Conservation (phyloP, 2,888 invertebrate genomes). For the Lasioglossum lativentre region DNA sequence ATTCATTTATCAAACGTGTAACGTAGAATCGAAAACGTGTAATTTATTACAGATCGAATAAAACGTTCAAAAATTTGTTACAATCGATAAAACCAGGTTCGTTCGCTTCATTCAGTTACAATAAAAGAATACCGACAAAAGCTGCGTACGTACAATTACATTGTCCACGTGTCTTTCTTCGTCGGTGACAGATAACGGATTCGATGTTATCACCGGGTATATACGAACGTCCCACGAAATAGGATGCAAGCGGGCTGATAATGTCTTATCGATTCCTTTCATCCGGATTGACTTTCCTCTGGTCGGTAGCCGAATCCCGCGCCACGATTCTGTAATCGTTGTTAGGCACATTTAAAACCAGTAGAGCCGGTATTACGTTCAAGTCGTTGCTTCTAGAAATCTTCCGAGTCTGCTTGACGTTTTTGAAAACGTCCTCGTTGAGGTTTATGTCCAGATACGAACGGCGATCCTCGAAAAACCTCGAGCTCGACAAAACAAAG, state of each 20-base stretch:
- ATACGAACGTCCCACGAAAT: slow-evolving; percentile 21
- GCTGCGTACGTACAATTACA: neutral
- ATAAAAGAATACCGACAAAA: neutral
- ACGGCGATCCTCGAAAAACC: slow-evolving; percentile 74
- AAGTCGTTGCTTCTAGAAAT: slow-evolving; percentile 43
- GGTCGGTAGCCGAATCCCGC: neutral
- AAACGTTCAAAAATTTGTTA: neutral
- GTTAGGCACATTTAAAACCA: slow-evolving; percentile 70
- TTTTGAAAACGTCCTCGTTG: slow-evolving; percentile 67
- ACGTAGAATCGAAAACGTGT: neutral
- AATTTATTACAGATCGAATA: neutral
- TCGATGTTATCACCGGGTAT: slow-evolving; percentile 32
- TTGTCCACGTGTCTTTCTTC: neutral
- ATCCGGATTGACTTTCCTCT: neutral
- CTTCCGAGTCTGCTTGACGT: slow-evolving; percentile 43
- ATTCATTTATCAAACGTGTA: neutral
- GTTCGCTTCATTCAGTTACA: slow-evolving; percentile 17
- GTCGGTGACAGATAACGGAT: slow-evolving; percentile 22
- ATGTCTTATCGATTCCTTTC: slow-evolving; percentile 20
- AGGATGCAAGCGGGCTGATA: neutral
- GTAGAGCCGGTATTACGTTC: slow-evolving; percentile 71
- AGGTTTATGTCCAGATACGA: slow-evolving; percentile 69
- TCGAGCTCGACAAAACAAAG: slow-evolving; percentile 76
- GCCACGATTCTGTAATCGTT: slow-evolving; percentile 69
- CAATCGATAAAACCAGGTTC: neutral